These are phyloP conservation scores for Phyllostomus hastatus DNA, from an alignment of 2,113 vertebrate species.

Conservation along the genomic window DNA sequence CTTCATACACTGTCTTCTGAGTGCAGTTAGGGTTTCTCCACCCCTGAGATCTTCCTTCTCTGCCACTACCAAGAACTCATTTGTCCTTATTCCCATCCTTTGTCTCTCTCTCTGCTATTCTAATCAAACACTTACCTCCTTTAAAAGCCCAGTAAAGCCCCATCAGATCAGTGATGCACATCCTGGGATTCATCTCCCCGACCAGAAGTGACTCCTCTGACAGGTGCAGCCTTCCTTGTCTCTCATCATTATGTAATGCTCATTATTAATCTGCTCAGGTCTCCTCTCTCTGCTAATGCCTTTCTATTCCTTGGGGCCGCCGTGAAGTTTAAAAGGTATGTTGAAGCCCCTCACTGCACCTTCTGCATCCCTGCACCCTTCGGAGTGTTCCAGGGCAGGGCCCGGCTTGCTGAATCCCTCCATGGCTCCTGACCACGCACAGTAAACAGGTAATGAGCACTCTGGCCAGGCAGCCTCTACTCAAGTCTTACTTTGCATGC, in stretches of 20 bases:
- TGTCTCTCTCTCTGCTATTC: not conserved
- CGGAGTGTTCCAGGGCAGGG: not conserved
- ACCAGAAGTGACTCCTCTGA: not conserved
- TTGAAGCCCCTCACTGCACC: no score
- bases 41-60: not conserved
- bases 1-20: not conserved
- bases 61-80: not conserved
- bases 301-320: not conserved
- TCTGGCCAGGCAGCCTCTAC: not conserved
- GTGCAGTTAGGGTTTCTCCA: rapidly evolving
- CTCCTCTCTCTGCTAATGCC: not conserved
- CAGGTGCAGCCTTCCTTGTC: not conserved
- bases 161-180: not conserved
- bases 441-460: not conserved
- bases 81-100: no score
- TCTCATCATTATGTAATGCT: not conserved
- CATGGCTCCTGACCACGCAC: rapidly evolving
- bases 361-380: no score
- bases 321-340: not conserved
- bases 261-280: not conserved
- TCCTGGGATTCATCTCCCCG: not conserved
- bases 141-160: not conserved
- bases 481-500: not conserved
- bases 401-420: not conserved
- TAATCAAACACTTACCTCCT: not conserved